Conservation (phyloP, 2,888 invertebrate genomes). For the Apodemia zela region DNA sequence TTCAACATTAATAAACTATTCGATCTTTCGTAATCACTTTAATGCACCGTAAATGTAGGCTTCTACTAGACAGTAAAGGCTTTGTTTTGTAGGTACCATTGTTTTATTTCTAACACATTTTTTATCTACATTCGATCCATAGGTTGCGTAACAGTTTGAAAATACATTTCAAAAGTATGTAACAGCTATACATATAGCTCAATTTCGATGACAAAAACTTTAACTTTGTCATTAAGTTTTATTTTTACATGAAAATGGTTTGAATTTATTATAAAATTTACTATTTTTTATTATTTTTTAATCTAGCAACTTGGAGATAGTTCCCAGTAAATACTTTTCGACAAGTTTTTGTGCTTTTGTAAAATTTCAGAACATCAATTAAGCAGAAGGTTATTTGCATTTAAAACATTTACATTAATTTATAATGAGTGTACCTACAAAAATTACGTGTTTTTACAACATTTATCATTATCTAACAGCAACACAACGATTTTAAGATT, state of each 20-base stretch:
- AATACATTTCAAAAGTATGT: neutral
- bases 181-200: too few species aligned
- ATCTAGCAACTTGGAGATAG: neutral
- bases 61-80: constrained; percentile 58
- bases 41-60: constrained; percentile 60
- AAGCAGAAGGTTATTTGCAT: constrained; percentile 7
- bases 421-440: constrained; percentile 1
- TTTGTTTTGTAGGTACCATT: constrained; percentile 62
- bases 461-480: constrained; percentile 12
- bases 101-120: constrained; percentile 23
- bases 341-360: neutral
- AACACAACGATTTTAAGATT: neutral
- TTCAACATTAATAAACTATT: constrained; percentile 38
- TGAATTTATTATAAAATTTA: neutral
- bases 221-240: too few species aligned
- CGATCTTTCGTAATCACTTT: constrained; percentile 33
- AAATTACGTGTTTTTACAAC: constrained; percentile 12
- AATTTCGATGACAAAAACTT: too few species aligned
- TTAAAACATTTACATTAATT: neutral
- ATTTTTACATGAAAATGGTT: constrained; percentile 17
- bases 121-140: neutral
- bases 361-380: neutral
- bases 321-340: neutral
- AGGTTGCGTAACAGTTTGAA: neutral
- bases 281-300: neutral